Evolutionary conservation across 2,888 invertebrate species (phyloP).

Genomic region (Hoplodrina blanda): DNA sequence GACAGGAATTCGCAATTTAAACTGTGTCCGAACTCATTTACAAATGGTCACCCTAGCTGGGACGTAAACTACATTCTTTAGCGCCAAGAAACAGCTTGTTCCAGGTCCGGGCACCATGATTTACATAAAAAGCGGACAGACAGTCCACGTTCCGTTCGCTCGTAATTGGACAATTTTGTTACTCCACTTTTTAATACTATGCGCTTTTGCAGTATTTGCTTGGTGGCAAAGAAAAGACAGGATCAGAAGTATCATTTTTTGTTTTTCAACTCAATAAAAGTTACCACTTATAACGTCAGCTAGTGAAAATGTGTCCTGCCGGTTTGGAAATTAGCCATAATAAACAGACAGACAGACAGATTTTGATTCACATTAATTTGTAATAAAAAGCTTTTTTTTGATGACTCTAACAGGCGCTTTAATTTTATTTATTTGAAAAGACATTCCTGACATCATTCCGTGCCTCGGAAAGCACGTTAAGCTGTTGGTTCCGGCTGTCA

Average conservation of each 20-base stretch:
- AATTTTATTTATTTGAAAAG: too few relatives aligned
- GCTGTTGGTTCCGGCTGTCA: too few relatives aligned
- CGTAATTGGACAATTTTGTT: slow-evolving; percentile 63
- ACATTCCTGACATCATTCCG: too few relatives aligned
- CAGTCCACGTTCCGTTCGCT: slow-evolving; percentile 50
- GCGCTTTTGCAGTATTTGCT: slow-evolving; percentile 55
- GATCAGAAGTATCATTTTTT: background rate
- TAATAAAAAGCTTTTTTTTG: too few relatives aligned
- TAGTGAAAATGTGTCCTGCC: too few relatives aligned
- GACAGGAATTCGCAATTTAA: slow-evolving; percentile 56
- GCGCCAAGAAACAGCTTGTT: slow-evolving; percentile 60
- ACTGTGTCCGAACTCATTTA: slow-evolving; percentile 57
- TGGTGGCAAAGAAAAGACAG: background rate
- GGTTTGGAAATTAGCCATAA: too few relatives aligned
- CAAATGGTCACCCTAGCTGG: slow-evolving; percentile 58
- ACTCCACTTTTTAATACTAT: slow-evolving; percentile 58
- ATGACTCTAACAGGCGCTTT: too few relatives aligned
- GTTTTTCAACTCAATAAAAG: background rate
- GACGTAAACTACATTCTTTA: slow-evolving; percentile 57
- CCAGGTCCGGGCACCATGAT: slow-evolving; percentile 51
- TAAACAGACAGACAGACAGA: too few relatives aligned
- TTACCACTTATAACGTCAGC: too few relatives aligned
- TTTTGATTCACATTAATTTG: too few relatives aligned
- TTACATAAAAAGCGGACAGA: slow-evolving; percentile 63
- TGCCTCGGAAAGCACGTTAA: too few relatives aligned